Evolutionary conservation across 2,797 vertebrate genomes (phyloP).

Genomic region (Ceryle rudis): DNA sequence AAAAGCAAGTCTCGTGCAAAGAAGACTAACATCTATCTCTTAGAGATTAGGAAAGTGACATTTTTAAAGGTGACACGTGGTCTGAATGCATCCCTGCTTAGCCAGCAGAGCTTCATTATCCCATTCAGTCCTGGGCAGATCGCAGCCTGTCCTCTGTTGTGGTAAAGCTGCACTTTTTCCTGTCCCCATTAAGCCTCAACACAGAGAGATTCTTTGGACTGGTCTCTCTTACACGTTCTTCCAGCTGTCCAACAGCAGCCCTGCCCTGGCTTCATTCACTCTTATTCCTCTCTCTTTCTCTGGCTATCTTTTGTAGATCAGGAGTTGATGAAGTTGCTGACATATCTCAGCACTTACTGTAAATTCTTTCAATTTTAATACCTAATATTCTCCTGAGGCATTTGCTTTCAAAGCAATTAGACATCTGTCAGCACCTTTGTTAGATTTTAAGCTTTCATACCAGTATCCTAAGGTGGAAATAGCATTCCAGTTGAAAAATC

Average conservation of each 20-base stretch:
- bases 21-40: not conserved
- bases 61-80: not conserved
- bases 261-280: not conserved
- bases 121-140: not conserved
- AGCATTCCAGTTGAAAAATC: constrained; percentile 64
- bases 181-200: not conserved
- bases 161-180: not conserved
- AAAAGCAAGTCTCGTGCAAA: not conserved
- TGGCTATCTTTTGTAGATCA: not conserved
- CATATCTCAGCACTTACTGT: constrained; percentile 32
- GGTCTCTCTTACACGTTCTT: not conserved
- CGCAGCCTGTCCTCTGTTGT: not conserved
- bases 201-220: not conserved
- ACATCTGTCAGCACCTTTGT: constrained; percentile 51
- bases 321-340: constrained; percentile 24
- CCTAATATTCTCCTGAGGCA: constrained; percentile 48
- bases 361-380: constrained; percentile 47
- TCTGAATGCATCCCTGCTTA: not conserved
- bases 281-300: not conserved
- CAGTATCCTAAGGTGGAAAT: constrained; percentile 66
- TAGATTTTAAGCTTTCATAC: constrained; percentile 26
- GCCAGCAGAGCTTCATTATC: not conserved
- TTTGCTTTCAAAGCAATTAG: constrained; percentile 69
- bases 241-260: not conserved
- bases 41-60: not conserved